phyloP scores from a whole-genome alignment of 2,888 invertebrate species.

The Pollenia labialis region DNA sequence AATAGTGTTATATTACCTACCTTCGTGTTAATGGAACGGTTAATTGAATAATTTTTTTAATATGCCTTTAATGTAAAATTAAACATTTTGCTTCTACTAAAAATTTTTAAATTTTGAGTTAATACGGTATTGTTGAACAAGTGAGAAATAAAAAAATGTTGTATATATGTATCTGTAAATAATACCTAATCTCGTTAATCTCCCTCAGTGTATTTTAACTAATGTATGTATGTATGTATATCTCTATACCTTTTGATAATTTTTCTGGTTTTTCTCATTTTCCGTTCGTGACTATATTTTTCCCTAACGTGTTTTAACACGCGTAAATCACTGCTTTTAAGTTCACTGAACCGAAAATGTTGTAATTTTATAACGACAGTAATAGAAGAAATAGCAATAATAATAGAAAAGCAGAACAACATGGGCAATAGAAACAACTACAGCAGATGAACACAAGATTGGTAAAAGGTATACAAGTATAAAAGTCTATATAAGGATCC shows the following conservation, averaged over 20 bases:
- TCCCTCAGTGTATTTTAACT: no score
- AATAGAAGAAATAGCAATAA: slow-evolving; percentile 9
- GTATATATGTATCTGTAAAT: no score
- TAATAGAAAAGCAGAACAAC: slow-evolving; percentile 14
- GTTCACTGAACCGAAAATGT: slow-evolving; percentile 70
- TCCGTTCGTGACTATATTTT: slow-evolving; percentile 5
- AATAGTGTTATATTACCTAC: no score
- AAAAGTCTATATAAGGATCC: slow-evolving; percentile 2
- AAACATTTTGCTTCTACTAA: no score
- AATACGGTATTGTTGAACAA: no score
- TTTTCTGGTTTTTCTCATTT: slow-evolving; percentile 1
- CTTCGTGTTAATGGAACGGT: no score
- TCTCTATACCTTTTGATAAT: not conserved
- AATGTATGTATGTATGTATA: no score
- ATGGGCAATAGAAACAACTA: not conserved
- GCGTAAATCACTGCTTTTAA: slow-evolving; percentile 60
- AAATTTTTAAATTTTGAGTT: no score
- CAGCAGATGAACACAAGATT: not conserved
- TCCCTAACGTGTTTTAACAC: slow-evolving; percentile 24
- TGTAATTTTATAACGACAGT: slow-evolving; percentile 44
- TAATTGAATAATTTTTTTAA: no score
- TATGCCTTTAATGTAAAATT: no score
- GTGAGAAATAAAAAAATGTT: no score
- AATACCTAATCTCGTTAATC: no score
- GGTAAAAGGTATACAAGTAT: not conserved